Evolutionary conservation across 2,888 invertebrate genomes (phyloP), one percentile per base, ranked within the genome.

Genomic region (Eledone cirrhosa): DNA sequence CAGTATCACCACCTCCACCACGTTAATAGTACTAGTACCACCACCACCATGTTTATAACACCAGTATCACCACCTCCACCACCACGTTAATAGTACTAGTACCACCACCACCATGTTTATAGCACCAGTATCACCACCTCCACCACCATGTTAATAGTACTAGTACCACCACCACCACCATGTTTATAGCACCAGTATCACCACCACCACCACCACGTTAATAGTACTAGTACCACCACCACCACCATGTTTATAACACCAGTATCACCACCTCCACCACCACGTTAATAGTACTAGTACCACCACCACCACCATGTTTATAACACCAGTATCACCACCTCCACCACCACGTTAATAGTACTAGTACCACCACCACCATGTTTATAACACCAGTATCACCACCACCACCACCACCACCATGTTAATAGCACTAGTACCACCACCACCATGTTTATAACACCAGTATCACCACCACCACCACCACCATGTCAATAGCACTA

Each of bases 101-200:
- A 31, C 31, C 72, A 72, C 14, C 72, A 72, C 41, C 72, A n/a
- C 31, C 72, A 31, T n/a, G n/a, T n/a, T n/a, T n/a, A n/a, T n/a
- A n/a, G n/a, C n/a, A n/a, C 69, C 31, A 7, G 8, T 11, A 41
- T 3, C 41, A 41, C 41, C 41, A n/a, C n/a, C n/a, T 0, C 41
- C 41, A 41, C 2, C 41, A 41, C 41, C 11, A 2, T 5, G 8
- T 11, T 5, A 41, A 5, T 5, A 41, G 3, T 41, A 7, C 33
- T 8, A 41, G 5, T 11, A 2, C 41, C 41, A 41, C 41, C 41
- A 41, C 41, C 41, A 3, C 3, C 41, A 3, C 3, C 41, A 41
- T 41, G 8, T 8, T 41, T 41, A n/a, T n/a, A n/a, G n/a, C n/a
- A n/a, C n/a, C 11, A n/a, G n/a, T n/a, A n/a, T n/a, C n/a, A n/a